phyloP scores from a whole-genome alignment of 2,888 invertebrate genomes.

The Calliopum simillimum region DNA sequence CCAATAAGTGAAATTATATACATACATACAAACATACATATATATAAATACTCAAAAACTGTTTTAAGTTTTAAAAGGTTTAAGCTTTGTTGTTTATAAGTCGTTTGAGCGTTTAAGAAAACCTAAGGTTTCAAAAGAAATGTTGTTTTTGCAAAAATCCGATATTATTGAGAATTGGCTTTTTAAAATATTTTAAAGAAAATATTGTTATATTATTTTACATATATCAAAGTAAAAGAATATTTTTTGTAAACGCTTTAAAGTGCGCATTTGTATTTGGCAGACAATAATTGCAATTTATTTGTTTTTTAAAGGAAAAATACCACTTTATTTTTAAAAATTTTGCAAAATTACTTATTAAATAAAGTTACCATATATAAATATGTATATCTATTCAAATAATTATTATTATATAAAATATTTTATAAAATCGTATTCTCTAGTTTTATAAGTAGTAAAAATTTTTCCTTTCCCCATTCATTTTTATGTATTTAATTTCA shows the following conservation, averaged over 20 bases:
- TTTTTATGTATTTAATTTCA: too few species aligned
- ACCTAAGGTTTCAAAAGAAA: slow-evolving; percentile 21
- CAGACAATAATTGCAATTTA: slow-evolving; percentile 1
- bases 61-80: neutral
- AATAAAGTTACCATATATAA: too few species aligned
- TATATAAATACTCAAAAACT: slow-evolving; percentile 8
- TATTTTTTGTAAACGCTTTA: neutral
- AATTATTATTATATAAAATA: too few species aligned
- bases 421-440: too few species aligned
- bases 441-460: too few species aligned
- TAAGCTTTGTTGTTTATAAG: slow-evolving; percentile 9
- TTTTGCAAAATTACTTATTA: neutral
- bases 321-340: neutral
- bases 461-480: too few species aligned
- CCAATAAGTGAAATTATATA: neutral
- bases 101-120: neutral
- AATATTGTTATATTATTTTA: too few species aligned
- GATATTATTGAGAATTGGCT: too few species aligned
- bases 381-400: too few species aligned
- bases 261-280: slow-evolving; percentile 23
- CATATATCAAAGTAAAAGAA: too few species aligned
- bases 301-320: slow-evolving; percentile 5
- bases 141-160: too few species aligned
- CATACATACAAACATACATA: slow-evolving; percentile 31
- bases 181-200: too few species aligned